phyloP scores from a whole-genome alignment of 2,888 invertebrate genomes.

The Campaea margaritaria region DNA sequence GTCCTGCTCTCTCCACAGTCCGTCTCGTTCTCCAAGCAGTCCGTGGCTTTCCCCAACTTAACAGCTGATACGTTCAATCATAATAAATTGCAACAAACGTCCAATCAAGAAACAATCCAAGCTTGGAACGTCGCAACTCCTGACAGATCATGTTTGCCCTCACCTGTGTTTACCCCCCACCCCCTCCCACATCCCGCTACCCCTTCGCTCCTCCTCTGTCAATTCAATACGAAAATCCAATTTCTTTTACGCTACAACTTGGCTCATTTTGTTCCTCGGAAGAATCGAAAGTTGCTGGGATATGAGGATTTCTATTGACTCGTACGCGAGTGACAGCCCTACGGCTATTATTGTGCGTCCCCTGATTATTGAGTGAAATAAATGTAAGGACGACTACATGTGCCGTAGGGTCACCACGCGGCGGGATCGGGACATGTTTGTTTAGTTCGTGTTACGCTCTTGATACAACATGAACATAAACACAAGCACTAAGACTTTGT shows the following conservation, averaged over 20 bases:
- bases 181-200: slow-evolving; percentile 39
- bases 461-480: slow-evolving; percentile 1
- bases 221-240: slow-evolving; percentile 80
- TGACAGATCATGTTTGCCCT: slow-evolving; percentile 69
- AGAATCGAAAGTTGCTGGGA: slow-evolving; percentile 61
- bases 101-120: slow-evolving; percentile 49
- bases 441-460: slow-evolving; percentile 32
- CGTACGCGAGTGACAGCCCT: slow-evolving; percentile 61
- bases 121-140: slow-evolving; percentile 50
- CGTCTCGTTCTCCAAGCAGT: not conserved
- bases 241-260: slow-evolving; percentile 77
- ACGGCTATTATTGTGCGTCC: slow-evolving; percentile 58
- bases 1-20: not conserved
- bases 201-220: slow-evolving; percentile 52
- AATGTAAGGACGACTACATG: slow-evolving; percentile 51
- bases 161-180: slow-evolving; percentile 63
- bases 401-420: slow-evolving; percentile 45
- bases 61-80: slow-evolving; percentile 25
- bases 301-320: slow-evolving; percentile 68
- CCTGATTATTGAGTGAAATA: slow-evolving; percentile 62
- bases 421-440: slow-evolving; percentile 35
- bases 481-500: slow-evolving; percentile 1
- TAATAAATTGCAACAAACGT: slow-evolving; percentile 44
- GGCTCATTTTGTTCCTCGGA: slow-evolving; percentile 71
- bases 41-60: slow-evolving; percentile 27